Percentiles rank a stretch among this genome's conserved stretches.
Evolutionary conservation across 2,113 vertebrate genomes (phyloP).

Genomic region (Chaetura pelagica): DNA sequence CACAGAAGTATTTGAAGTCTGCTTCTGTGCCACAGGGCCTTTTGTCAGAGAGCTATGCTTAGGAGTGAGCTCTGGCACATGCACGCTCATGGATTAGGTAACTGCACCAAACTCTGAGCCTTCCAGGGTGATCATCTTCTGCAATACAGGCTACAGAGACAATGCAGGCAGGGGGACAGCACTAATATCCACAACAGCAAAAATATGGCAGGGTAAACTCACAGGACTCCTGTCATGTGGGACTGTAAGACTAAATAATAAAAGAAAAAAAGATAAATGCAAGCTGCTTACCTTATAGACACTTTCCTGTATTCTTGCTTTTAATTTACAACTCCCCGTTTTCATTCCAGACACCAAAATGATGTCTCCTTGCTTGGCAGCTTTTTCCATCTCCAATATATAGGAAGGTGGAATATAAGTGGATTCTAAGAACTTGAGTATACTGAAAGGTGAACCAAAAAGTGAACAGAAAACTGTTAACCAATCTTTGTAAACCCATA

Average conservation of each 20-base stretch:
- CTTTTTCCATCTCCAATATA: constrained; percentile 95
- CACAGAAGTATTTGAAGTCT: not conserved
- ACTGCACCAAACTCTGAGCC: not conserved
- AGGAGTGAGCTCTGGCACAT: not conserved
- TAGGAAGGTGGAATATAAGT: constrained; percentile 90
- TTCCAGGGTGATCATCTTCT: not conserved
- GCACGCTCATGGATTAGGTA: not conserved
- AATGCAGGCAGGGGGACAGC: not conserved
- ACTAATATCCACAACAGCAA: not conserved
- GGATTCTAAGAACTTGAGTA: constrained; percentile 93
- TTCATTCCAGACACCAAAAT: constrained; percentile 84
- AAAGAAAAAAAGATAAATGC: not conserved
- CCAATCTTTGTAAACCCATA: not conserved
- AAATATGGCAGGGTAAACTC: not conserved
- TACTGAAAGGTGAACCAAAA: constrained; percentile 73
- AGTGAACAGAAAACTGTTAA: not conserved
- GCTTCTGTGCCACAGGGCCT: not conserved
- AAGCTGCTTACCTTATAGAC: constrained; percentile 76
- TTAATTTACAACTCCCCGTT: constrained; percentile 82
- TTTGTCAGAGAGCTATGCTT: not conserved
- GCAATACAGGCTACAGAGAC: not conserved
- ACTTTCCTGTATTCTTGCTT: constrained; percentile 78
- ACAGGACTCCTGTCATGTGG: not conserved
- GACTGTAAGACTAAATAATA: not conserved
- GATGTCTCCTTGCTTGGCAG: constrained; percentile 91